A percentile compares a stretch with the other conserved stretches of the same genome.
Evolutionary conservation across 2,888 invertebrate genomes (phyloP).

Genomic region (Drosophila meridionalis): DNA sequence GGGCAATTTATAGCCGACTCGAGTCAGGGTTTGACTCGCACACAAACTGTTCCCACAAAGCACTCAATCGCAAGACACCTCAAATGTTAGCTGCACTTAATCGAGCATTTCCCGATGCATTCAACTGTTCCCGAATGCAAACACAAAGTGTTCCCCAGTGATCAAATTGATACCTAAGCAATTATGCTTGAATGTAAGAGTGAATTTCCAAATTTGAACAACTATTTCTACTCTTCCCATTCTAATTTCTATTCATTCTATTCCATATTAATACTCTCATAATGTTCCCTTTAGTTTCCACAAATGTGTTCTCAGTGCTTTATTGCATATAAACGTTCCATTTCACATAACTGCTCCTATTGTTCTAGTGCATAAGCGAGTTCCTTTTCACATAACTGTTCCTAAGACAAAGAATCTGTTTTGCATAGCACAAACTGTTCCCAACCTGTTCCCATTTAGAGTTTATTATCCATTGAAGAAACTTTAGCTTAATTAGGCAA

Average conservation of each 20-base stretch:
- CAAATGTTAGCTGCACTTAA: background rate
- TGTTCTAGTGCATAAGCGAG: no score
- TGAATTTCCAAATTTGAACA: no score
- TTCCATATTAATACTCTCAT: background rate
- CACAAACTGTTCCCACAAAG: conserved; percentile 4
- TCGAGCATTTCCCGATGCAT: background rate
- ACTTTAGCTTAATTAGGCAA: background rate
- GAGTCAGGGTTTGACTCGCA: conserved; percentile 29
- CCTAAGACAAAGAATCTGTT: background rate
- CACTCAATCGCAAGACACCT: background rate
- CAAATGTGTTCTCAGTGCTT: background rate
- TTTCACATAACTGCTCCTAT: no score
- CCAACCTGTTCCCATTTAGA: background rate
- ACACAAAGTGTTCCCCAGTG: background rate
- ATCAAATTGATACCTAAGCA: background rate
- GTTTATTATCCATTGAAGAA: background rate
- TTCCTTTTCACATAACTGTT: background rate
- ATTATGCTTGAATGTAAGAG: background rate
- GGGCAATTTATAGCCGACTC: conserved; percentile 52
- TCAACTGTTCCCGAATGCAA: background rate
- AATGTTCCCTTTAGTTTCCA: background rate
- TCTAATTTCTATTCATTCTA: background rate
- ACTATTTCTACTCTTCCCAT: background rate
- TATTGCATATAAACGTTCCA: no score
- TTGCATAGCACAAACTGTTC: background rate